phyloP scores from a whole-genome alignment of 2,113 vertebrate species.

The Rostratula benghalensis region DNA sequence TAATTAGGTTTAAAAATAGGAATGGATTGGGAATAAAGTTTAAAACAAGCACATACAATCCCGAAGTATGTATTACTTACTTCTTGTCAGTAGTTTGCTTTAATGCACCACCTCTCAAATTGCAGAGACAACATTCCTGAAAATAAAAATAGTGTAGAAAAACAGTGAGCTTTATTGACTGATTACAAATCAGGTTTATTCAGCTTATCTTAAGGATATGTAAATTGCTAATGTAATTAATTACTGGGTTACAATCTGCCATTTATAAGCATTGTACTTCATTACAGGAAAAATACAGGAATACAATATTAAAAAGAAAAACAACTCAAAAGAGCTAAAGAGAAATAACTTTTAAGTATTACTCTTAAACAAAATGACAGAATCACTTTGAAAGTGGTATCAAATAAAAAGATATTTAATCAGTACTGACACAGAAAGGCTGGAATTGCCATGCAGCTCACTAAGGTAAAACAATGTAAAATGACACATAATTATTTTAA shows the following conservation, averaged over 20 bases:
- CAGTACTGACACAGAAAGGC: not conserved
- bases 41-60: not conserved
- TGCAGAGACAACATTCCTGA: constrained; percentile 97
- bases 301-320: not conserved
- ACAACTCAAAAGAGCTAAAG: not conserved
- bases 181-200: not conserved
- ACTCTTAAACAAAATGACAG: not conserved
- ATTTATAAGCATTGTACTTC: not conserved
- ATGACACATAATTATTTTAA: not conserved
- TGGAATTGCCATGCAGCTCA: not conserved
- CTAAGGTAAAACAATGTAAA: not conserved
- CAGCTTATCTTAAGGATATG: not conserved
- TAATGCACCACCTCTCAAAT: constrained; percentile 94
- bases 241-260: not conserved
- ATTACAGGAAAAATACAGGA: not conserved
- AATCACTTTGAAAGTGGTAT: not conserved
- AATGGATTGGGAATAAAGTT: not conserved
- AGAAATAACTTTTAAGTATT: not conserved
- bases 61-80: constrained; percentile 75
- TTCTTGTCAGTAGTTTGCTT: constrained; percentile 91
- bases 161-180: not conserved
- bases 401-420: not conserved
- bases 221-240: not conserved
- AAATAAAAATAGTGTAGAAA: constrained; percentile 53
- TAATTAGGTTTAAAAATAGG: not conserved